Base-by-base conservation (phyloP, 2,113 vertebrate species). In the Trogon surrucura region DNA sequence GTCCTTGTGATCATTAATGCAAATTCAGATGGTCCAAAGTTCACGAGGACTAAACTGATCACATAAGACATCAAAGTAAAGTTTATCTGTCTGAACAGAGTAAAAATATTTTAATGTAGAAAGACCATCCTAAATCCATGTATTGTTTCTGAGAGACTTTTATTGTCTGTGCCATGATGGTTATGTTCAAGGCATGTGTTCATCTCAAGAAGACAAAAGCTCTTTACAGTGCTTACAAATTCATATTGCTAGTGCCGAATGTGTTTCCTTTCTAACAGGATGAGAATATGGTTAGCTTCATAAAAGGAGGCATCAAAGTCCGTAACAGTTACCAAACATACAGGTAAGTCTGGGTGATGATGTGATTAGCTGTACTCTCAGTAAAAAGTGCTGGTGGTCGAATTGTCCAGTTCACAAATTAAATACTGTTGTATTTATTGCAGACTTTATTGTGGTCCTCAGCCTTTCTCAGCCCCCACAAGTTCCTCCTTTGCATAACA, bases 281-380 rank as follows among this genome's bases (percentile, higher is more conserved):
- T 95, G 99, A 99, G 98, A 99, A 99, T 97, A 99, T 99, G 99
- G 99, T 99, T 95, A 99, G 98, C 97, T 99, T 99, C 96, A 99
- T 99, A 96, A 99, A 99, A 98, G 99, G 99, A 3, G 99, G 99
- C 96, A 99, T 99, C 97, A 99, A 99, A 98, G 99, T 99, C 95
- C 98, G 99, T 90, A 99, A 99, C 97, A 99, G 99, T 97, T 99
- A 99, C 96, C 99, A 99, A 97, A 99, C 98, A 12, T 99, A 99
- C 98, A 99, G 99, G 99, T 99, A 91, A 98, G 97, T 95, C n/a
- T 61, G 58, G 41, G 36, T 5, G 58, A 20, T 13, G 44, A 30
- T 56, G 66, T 32, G 48, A 45, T 67, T 36, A 20, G 36, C 19
- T 4, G 2, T 58, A 10, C 6, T 41, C 13, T 29, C 53, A 60